Percentiles rank a stretch among this genome's conserved stretches.
These are phyloP conservation scores for Sarcophaga rosellei DNA, from an alignment of 2,888 invertebrate species.

Conservation along the genomic window DNA sequence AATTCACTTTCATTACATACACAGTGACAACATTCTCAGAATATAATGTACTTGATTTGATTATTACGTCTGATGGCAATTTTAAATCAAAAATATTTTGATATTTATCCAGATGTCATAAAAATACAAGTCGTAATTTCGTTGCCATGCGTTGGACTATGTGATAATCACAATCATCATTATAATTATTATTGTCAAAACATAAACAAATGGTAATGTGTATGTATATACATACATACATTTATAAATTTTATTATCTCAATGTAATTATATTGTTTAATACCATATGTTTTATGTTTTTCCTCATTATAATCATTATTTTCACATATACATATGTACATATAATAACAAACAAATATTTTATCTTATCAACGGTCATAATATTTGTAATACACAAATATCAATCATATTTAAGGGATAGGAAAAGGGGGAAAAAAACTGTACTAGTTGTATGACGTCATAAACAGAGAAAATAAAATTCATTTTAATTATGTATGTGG, in stretches of 20 bases:
- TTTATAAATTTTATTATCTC: slow-evolving; percentile 1
- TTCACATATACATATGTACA: neutral
- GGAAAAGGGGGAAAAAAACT: neutral
- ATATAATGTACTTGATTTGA: no score
- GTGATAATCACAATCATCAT: neutral
- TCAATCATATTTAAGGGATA: neutral
- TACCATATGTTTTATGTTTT: slow-evolving; percentile 22
- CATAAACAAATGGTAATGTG: neutral
- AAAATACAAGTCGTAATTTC: no score
- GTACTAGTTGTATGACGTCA: neutral
- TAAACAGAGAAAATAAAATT: no score
- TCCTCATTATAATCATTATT: slow-evolving; percentile 7
- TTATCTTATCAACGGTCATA: neutral
- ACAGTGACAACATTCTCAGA: no score
- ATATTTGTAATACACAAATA: neutral
- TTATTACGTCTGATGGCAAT: no score
- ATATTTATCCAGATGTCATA: no score
- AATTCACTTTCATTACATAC: no score
- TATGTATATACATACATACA: neutral
- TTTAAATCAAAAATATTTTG: no score
- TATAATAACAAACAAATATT: neutral
- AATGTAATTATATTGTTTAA: slow-evolving; percentile 10
- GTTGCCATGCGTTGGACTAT: neutral
- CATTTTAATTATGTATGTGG: no score
- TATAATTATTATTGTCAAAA: neutral